phyloP scores from a whole-genome alignment of 2,113 vertebrate species.

The Lepus americanus region DNA sequence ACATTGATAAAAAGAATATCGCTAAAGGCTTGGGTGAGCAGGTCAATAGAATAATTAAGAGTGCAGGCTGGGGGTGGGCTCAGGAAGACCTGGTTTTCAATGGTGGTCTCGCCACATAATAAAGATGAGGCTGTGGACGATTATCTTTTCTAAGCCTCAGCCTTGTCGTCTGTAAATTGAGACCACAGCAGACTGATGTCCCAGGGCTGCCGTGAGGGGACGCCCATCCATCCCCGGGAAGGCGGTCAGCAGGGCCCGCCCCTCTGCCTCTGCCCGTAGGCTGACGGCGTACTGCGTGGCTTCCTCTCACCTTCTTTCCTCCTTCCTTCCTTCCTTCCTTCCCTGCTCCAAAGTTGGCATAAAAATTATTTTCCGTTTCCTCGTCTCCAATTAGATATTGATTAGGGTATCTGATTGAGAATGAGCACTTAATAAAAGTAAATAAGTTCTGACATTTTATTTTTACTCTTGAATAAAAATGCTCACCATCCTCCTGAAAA shows the following conservation, averaged over 20 bases:
- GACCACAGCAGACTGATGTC: neutral
- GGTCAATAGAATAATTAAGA: neutral
- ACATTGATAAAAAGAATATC: too few relatives aligned
- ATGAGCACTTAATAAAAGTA: slow-evolving; percentile 82
- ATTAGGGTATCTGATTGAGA: slow-evolving; percentile 84
- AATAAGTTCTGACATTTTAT: slow-evolving; percentile 87
- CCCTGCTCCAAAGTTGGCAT: slow-evolving; percentile 69
- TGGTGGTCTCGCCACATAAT: neutral
- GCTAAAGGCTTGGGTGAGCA: neutral
- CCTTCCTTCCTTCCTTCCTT: slow-evolving; percentile 52
- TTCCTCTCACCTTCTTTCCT: slow-evolving; percentile 14
- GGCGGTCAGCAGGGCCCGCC: neutral
- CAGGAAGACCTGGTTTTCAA: neutral
- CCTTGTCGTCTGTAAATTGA: neutral
- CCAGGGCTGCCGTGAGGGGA: fast-evolving
- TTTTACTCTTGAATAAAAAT: slow-evolving; percentile 87
- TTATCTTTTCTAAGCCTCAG: neutral
- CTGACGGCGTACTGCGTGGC: neutral
- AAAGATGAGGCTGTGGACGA: neutral
- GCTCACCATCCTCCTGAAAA: slow-evolving; percentile 83
- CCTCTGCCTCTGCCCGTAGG: neutral
- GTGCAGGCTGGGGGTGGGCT: too few relatives aligned
- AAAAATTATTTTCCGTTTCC: slow-evolving; percentile 80
- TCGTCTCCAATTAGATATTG: slow-evolving; percentile 75
- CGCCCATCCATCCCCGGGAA: neutral